Evolutionary conservation across 2,113 vertebrate species (phyloP), one percentile per base, ranked within the genome.

Genomic region (Dunckerocampus dactyliophorus): DNA sequence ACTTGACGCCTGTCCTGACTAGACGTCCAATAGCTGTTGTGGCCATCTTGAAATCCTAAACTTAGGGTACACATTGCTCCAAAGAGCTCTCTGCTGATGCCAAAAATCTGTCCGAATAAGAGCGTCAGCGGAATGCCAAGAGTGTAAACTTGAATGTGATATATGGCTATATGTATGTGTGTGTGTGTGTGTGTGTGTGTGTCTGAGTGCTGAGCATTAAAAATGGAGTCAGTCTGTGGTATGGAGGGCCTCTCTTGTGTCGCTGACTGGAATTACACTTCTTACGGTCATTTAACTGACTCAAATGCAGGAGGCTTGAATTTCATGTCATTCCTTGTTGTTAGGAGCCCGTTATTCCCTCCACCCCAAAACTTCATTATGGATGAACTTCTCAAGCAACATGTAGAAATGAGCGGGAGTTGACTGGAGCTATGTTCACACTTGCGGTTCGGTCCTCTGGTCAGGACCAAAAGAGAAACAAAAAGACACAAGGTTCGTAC

Each of bases 221-320:
- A 83, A 71, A 74, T 77, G 75, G 75, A 68, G 80, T 82, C 77
- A 67, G 80, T 86, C 86, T 86, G 84, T 76, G 84, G 80, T 84
- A 79, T 84, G 82, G 82, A 42, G 80, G 76, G 78, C 73, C 79
- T 84, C 77, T 82, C 82, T 67, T 59, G 63, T 77, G 82, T 80
- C 64, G 20, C 75, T 68, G 74, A 72, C 83, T 88, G 84, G 81
- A 86, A 83, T 83, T 82, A 80, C 79, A 81, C 31, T 34, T 34
- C 82, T 71, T 83, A 85, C 67, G 68, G 79, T 72, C 72, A 78
- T 79, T 81, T 70, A 85, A 82, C 75, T 68, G 75, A 72, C 73
- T 65, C 14, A n/a, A 77, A 80, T 1, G 47, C 71, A 81, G n/a
- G 47, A 73, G 47, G 69, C 69, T 81, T 76, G 55, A 59, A 69